Evolutionary conservation across 2,113 vertebrate species (phyloP).

Genomic region (Strigops habroptila): DNA sequence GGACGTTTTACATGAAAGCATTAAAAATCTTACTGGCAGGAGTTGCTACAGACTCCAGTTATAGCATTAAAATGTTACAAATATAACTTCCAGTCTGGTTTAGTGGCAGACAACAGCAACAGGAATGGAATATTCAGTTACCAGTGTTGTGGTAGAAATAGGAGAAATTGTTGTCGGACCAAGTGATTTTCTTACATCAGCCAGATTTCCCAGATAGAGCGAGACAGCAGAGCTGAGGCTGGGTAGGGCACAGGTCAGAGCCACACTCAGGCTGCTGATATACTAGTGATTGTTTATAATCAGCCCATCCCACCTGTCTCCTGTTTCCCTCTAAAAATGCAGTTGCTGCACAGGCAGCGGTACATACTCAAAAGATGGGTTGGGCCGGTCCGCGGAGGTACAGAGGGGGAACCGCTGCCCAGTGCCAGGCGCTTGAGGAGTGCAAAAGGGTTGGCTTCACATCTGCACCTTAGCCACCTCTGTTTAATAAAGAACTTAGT

Average conservation of each 20-base stretch:
- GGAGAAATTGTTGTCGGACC: constrained; percentile 29
- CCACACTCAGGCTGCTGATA: not conserved
- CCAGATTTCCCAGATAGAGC: not conserved
- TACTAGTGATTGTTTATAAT: not conserved
- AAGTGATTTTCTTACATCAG: constrained; percentile 37
- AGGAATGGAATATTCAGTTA: constrained; percentile 17
- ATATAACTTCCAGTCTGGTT: not conserved
- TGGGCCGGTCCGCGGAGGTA: not conserved
- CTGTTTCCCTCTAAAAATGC: not conserved
- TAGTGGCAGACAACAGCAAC: not conserved
- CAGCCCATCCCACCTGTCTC: not conserved
- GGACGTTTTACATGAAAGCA: not conserved
- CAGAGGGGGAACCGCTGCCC: not conserved
- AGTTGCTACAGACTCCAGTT: not conserved
- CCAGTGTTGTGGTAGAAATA: constrained; percentile 11
- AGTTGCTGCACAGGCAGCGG: not conserved
- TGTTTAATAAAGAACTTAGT: not conserved
- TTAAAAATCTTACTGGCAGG: not conserved
- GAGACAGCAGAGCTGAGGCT: not conserved
- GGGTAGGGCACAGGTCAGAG: not conserved
- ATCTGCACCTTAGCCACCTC: not conserved
- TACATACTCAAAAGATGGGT: not conserved
- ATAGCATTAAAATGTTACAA: not conserved
- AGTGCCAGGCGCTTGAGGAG: not conserved
- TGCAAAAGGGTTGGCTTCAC: not conserved